Percentiles rank a stretch among this genome's conserved stretches.
These are phyloP conservation scores for Aldrovandia affinis DNA, from an alignment of 2,797 vertebrate genomes.

Conservation along the genomic window DNA sequence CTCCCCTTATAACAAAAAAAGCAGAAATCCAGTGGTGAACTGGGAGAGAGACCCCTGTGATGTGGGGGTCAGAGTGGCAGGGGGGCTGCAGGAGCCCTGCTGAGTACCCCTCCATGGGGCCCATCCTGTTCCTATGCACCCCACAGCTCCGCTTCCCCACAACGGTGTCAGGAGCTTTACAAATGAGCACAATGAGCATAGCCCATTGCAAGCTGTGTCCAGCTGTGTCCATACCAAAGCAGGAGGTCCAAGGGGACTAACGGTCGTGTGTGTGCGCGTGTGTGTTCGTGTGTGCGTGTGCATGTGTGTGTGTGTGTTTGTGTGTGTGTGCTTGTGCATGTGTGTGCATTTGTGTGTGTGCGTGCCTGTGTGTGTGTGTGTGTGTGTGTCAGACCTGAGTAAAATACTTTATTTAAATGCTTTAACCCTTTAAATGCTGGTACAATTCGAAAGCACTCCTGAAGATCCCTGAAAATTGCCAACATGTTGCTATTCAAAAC, in stretches of 20 bases:
- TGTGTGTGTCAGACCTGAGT: background rate
- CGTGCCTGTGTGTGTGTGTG: background rate
- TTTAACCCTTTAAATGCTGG: too few relatives aligned
- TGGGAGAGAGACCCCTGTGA: conserved; percentile 58
- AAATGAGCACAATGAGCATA: conserved; percentile 59
- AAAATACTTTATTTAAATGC: too few relatives aligned
- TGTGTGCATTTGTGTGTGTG: background rate
- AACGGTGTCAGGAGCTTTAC: conserved; percentile 54
- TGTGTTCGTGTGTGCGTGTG: background rate
- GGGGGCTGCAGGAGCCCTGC: conserved; percentile 54
- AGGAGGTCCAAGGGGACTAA: conserved; percentile 27
- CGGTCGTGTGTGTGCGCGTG: background rate
- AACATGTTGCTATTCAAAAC: too few relatives aligned
- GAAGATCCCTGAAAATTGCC: too few relatives aligned
- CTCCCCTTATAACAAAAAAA: conserved; percentile 72
- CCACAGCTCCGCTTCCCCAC: conserved; percentile 32
- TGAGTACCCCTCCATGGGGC: conserved; percentile 58
- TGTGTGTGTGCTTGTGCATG: background rate
- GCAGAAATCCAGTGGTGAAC: conserved; percentile 63
- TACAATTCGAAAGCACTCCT: too few relatives aligned
- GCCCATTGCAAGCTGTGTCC: conserved; percentile 45
- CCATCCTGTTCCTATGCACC: conserved; percentile 37
- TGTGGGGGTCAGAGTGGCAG: conserved; percentile 61
- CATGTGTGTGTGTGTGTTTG: background rate
- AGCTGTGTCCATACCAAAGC: conserved; percentile 61